These are phyloP conservation scores for Acleris holmiana DNA, from an alignment of 2,888 invertebrate species.

Conservation along the genomic window DNA sequence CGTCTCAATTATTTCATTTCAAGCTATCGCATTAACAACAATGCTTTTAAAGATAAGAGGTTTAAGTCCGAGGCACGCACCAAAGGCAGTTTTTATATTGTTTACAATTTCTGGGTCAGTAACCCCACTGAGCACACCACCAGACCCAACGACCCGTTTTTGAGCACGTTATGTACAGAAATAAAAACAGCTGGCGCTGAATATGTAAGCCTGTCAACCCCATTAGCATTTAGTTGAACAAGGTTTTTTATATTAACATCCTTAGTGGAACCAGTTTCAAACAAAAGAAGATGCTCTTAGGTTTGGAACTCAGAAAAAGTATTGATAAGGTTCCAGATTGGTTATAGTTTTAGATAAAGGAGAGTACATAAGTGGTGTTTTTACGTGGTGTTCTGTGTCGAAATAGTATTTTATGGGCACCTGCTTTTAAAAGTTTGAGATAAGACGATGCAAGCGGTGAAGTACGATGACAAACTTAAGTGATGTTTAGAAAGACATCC, in stretches of 20 bases:
- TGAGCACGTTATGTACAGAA: no score
- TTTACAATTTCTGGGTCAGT: conserved; percentile 34
- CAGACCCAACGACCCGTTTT: no score
- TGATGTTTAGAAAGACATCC: conserved; percentile 1
- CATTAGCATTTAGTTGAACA: conserved; percentile 24
- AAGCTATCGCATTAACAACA: neutral
- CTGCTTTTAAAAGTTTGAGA: conserved; percentile 22
- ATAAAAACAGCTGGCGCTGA: neutral
- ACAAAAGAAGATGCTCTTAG: neutral
- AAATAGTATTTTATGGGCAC: conserved; percentile 1
- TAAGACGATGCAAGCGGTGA: conserved; percentile 10
- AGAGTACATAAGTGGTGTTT: neutral
- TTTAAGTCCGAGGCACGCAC: neutral
- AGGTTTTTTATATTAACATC: conserved; percentile 11
- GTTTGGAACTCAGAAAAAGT: conserved; percentile 2
- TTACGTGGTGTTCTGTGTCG: conserved; percentile 5
- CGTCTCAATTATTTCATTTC: no score
- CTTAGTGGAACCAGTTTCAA: neutral
- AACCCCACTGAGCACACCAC: conserved; percentile 5
- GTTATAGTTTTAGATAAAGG: neutral
- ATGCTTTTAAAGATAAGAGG: neutral
- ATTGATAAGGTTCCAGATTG: neutral
- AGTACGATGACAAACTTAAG: conserved; percentile 8
- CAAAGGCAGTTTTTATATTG: conserved; percentile 20
- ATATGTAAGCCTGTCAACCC: conserved; percentile 30